phyloP scores from a whole-genome alignment of 2,888 invertebrate species.

The Spialia ferax region DNA sequence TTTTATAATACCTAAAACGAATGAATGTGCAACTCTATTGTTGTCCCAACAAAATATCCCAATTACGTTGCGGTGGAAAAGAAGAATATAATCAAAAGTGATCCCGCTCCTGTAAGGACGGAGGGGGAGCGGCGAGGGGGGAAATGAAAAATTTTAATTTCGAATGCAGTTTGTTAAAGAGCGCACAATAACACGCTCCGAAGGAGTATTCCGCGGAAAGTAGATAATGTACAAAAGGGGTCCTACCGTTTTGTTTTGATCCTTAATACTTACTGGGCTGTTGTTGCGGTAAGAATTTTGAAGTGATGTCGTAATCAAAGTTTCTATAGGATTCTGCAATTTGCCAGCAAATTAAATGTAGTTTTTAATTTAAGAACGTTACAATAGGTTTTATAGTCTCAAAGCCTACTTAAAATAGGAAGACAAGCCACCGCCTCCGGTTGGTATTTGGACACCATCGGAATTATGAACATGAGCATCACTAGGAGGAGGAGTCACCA shows the following conservation, averaged over 20 bases:
- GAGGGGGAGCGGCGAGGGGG: slow-evolving; percentile 55
- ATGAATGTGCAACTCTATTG: slow-evolving; percentile 80
- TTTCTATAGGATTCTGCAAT: neutral
- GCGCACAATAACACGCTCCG: slow-evolving; percentile 75
- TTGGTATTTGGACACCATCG: too few relatives aligned
- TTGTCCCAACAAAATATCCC: slow-evolving; percentile 80
- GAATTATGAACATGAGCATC: too few relatives aligned
- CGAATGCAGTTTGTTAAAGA: slow-evolving; percentile 86
- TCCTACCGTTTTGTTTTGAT: slow-evolving; percentile 66
- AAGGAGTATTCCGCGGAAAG: slow-evolving; percentile 70
- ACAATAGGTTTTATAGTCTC: too few relatives aligned
- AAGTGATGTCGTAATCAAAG: slow-evolving; percentile 33
- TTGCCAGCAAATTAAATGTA: neutral
- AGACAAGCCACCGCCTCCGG: too few relatives aligned
- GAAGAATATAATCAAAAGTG: slow-evolving; percentile 83
- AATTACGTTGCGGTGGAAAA: slow-evolving; percentile 79
- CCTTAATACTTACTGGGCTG: slow-evolving; percentile 59
- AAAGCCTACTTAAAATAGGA: too few relatives aligned
- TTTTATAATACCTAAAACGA: slow-evolving; percentile 77
- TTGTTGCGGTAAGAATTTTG: slow-evolving; percentile 34
- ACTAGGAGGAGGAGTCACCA: too few relatives aligned
- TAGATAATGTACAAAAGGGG: slow-evolving; percentile 79
- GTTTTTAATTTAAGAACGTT: too few relatives aligned
- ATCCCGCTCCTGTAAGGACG: slow-evolving; percentile 62
- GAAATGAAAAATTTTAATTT: slow-evolving; percentile 84